Evolutionary conservation across 2,888 invertebrate genomes (phyloP).

Genomic region (Chrysina gloriosa): DNA sequence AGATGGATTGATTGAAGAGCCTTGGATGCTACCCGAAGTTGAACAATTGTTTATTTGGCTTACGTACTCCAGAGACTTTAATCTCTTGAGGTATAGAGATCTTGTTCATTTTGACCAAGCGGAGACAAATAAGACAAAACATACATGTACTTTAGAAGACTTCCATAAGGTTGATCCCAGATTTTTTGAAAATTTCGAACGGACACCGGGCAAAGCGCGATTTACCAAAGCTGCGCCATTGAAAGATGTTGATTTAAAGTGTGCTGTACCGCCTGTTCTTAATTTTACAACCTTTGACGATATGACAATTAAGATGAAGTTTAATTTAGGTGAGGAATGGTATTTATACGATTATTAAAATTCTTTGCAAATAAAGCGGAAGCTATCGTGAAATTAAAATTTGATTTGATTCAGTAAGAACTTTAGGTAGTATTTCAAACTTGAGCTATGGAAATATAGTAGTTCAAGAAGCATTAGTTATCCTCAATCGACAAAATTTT

Average conservation of each 20-base stretch:
- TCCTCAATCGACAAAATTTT: too few relatives aligned
- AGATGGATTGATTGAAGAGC: conserved; percentile 64
- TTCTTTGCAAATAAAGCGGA: too few relatives aligned
- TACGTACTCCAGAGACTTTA: conserved; percentile 51
- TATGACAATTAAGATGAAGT: conserved; percentile 54
- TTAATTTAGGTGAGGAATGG: conserved; percentile 50
- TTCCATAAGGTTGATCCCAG: conserved; percentile 49
- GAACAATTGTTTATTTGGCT: conserved; percentile 59
- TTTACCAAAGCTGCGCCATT: conserved; percentile 41
- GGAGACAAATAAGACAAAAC: conserved; percentile 45
- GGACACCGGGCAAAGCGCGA: conserved; percentile 48
- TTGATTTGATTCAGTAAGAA: too few relatives aligned
- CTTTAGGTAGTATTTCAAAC: too few relatives aligned
- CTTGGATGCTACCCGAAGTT: conserved; percentile 73
- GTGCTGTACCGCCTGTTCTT: conserved; percentile 54
- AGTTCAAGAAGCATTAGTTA: too few relatives aligned
- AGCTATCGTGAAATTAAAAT: too few relatives aligned
- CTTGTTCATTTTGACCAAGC: conserved; percentile 48
- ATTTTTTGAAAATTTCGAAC: conserved; percentile 48
- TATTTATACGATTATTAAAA: conserved; percentile 1
- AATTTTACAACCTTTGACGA: conserved; percentile 55
- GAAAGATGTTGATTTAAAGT: conserved; percentile 41
- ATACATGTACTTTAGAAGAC: conserved; percentile 42
- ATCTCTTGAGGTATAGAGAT: conserved; percentile 46
- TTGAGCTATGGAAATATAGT: too few relatives aligned